phyloP scores from a whole-genome alignment of 2,797 vertebrate genomes.

The Garrulus glandarius region DNA sequence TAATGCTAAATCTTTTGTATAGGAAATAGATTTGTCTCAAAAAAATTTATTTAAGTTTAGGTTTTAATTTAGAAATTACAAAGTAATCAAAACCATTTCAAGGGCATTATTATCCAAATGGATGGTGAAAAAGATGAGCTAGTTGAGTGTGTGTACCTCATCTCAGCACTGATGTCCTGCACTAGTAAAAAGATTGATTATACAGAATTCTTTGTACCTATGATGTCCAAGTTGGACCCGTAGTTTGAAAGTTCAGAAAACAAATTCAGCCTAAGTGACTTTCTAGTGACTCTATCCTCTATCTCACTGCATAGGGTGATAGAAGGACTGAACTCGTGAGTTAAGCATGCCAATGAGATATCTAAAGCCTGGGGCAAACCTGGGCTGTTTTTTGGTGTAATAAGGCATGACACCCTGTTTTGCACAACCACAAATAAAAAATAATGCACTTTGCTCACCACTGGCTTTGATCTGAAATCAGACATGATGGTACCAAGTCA shows the following conservation, averaged over 20 bases:
- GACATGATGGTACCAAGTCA: not conserved
- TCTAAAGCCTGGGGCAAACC: not conserved
- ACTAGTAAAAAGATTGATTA: not conserved
- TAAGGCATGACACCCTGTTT: not conserved
- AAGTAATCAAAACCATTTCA: not conserved
- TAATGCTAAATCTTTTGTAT: not conserved
- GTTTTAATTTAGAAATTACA: not conserved
- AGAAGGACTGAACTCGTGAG: not conserved
- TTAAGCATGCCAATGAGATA: not conserved
- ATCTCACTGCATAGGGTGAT: not conserved
- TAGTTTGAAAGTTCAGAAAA: not conserved
- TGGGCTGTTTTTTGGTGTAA: fast-evolving
- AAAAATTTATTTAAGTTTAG: fast-evolving
- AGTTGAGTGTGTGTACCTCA: not conserved
- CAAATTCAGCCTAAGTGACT: not conserved
- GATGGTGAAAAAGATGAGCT: not conserved
- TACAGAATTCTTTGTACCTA: not conserved
- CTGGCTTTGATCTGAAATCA: not conserved
- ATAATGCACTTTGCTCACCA: not conserved
- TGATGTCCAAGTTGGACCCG: fast-evolving
- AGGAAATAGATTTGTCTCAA: not conserved
- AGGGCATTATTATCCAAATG: not conserved
- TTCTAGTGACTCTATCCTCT: not conserved
- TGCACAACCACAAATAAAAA: not conserved
- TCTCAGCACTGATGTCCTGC: not conserved